Evolutionary conservation across 2,113 vertebrate species (phyloP).

Genomic region (Ramphastos sulfuratus): DNA sequence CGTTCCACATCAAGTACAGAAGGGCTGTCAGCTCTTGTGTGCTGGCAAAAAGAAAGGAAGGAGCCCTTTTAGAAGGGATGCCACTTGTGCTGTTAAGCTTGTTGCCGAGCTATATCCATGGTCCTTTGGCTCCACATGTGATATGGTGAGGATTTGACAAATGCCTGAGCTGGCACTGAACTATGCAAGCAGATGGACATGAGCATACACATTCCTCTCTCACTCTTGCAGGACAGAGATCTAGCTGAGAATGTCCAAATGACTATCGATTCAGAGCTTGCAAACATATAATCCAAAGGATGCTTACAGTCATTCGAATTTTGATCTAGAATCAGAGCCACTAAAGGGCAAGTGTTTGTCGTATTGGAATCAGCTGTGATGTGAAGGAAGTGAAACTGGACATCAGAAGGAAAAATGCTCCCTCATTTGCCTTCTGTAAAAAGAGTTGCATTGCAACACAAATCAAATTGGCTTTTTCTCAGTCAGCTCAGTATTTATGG

Average conservation of each 20-base stretch:
- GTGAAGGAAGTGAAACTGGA: not conserved
- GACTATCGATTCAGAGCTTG: not conserved
- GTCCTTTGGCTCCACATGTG: not conserved
- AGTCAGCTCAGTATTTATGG: conserved; percentile 28
- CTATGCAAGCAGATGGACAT: not conserved
- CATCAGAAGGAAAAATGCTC: not conserved
- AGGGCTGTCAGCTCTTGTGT: not conserved
- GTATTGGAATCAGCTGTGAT: not conserved
- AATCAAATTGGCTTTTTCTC: conserved; percentile 50
- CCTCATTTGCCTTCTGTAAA: conserved; percentile 24
- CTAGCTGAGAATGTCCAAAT: not conserved
- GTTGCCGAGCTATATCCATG: not conserved
- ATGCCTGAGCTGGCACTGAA: conserved; percentile 16
- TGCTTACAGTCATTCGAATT: not conserved
- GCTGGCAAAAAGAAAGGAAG: not conserved
- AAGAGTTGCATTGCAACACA: not conserved
- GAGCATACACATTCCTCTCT: not conserved
- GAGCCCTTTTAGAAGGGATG: not conserved
- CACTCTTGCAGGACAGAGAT: not conserved
- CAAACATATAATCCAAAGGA: not conserved
- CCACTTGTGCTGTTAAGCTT: not conserved
- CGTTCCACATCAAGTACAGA: not conserved
- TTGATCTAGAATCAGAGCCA: conserved; percentile 3
- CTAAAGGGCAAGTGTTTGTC: not conserved
- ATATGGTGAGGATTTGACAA: not conserved